phyloP scores from a whole-genome alignment of 1,140 invertebrate genomes.

The Macrocentrus cingulum region DNA sequence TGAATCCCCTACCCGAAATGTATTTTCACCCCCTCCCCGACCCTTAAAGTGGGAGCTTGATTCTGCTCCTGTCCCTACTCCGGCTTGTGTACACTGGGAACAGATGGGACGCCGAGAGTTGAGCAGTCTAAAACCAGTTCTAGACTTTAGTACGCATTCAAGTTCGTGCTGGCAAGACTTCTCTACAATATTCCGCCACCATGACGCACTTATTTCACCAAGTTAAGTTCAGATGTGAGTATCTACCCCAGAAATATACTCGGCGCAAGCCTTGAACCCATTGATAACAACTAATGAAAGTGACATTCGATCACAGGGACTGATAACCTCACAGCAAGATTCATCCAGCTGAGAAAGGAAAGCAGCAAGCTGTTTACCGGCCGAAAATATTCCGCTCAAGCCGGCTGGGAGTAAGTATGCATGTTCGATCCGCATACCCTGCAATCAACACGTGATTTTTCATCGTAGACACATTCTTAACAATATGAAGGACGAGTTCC shows the following conservation, averaged over 20 bases:
- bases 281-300: neutral
- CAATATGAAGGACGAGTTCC: conserved; percentile 43
- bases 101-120: conserved; percentile 4
- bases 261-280: neutral
- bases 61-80: too few species aligned
- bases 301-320: conserved; percentile 35
- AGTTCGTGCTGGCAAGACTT: conserved; percentile 31
- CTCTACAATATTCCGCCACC: conserved; percentile 25
- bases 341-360: conserved; percentile 43
- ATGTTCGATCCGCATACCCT: neutral
- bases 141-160: conserved; percentile 45
- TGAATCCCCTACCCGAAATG: too few species aligned
- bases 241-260: conserved; percentile 11
- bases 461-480: conserved; percentile 37
- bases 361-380: conserved; percentile 46
- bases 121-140: conserved; percentile 40
- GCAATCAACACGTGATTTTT: neutral
- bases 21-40: neutral
- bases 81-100: neutral
- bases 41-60: too few species aligned
- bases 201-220: conserved; percentile 39
- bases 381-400: conserved; percentile 44
- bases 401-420: conserved; percentile 43
- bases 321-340: conserved; percentile 41
- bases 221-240: conserved; percentile 46